Base-by-base conservation (phyloP, 2,888 invertebrate species). In the Lissocephala sabroskyi region DNA sequence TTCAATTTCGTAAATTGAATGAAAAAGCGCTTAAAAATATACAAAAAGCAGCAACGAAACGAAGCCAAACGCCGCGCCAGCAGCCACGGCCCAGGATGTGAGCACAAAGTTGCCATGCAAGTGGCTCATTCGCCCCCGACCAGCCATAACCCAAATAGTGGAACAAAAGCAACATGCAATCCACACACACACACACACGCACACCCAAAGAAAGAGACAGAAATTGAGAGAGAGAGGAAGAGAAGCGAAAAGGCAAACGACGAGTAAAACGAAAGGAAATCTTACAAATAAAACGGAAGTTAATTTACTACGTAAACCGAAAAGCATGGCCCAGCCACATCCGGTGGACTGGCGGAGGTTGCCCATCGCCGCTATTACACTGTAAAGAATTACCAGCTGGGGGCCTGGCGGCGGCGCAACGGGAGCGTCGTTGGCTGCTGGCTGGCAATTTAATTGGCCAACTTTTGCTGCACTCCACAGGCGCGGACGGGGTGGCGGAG, bases 1-100 rank as follows among this genome's bases (percentile, higher is more conserved):
- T 79, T 81, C 76, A 80, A 82, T 82, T 81, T 79, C 58, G 79
- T 66, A 82, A 81, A 81, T 81, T 81, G 79, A 80, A 81, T 82
- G 79, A 79, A 81, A 80, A 79, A 77, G 68, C 74, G 75, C 64
- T 75, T 67, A 68, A 78, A 79, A 80, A 79, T 79, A 71, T 73
- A 79, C 76, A 80, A 79, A 76, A 77, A n/a, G n/a, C n/a, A n/a
- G n/a, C n/a, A n/a, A n/a, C n/a, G n/a, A n/a, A n/a, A n/a, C n/a
- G n/a, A n/a, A n/a, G n/a, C n/a, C n/a, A n/a, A n/a, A n/a, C n/a
- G 65, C 65, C 56, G 65, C 23, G 39, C 5, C 59, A 45, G 47
- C 56, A 47, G 60, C 54, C 47, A 39, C n/a, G n/a, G n/a, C n/a
- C n/a, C n/a, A n/a, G n/a, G n/a, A n/a, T n/a, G n/a, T n/a, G n/a